Evolutionary conservation across 2,113 vertebrate species (phyloP).

Genomic region (Lamprotornis superbus): DNA sequence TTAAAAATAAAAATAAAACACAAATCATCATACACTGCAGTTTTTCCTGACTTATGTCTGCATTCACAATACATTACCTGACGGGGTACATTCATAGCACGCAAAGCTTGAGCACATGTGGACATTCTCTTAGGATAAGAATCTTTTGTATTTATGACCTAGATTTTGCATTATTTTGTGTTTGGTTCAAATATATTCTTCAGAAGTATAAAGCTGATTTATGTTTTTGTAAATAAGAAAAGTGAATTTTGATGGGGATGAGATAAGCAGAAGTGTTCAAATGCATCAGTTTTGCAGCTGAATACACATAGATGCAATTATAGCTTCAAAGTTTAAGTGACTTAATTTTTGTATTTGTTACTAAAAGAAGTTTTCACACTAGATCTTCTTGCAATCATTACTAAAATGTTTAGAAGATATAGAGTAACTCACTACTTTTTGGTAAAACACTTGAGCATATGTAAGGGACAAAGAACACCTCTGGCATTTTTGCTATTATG

Average conservation of each 20-base stretch:
- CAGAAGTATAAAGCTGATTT: neutral
- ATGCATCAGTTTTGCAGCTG: neutral
- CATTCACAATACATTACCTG: neutral
- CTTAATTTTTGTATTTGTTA: neutral
- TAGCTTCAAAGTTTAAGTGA: neutral
- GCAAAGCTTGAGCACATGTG: neutral
- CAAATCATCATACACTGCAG: neutral
- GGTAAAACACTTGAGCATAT: neutral
- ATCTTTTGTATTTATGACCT: neutral
- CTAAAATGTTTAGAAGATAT: neutral
- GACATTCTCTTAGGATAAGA: neutral
- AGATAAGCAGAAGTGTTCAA: neutral
- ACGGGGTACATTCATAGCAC: neutral
- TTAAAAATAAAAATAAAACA: conserved; percentile 12
- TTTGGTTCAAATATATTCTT: neutral
- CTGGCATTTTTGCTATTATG: neutral
- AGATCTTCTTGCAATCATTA: neutral
- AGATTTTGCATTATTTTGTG: neutral
- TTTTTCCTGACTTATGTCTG: neutral
- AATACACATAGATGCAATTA: neutral
- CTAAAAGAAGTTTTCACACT: neutral
- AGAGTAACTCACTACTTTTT: neutral
- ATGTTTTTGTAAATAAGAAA: neutral
- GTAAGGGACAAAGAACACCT: neutral
- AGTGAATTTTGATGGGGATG: neutral